Evolutionary conservation across 2,888 invertebrate genomes (phyloP).

Genomic region (Scaptomyza polygonia): DNA sequence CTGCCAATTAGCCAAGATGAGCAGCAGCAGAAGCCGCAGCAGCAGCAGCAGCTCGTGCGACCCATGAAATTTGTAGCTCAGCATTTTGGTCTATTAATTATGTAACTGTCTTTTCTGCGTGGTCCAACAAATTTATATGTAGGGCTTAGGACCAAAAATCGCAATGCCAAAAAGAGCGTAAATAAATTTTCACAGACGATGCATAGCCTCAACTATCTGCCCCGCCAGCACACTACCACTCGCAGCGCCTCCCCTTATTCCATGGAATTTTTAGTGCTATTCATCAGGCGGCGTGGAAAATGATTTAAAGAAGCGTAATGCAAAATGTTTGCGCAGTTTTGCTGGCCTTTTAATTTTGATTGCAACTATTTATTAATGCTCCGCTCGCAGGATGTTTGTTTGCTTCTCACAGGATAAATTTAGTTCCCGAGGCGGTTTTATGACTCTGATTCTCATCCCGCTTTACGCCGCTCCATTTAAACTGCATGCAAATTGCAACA

Average conservation of each 20-base stretch:
- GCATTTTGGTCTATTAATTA: conserved; percentile 63
- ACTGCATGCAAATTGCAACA: conserved; percentile 44
- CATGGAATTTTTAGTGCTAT: conserved; percentile 19
- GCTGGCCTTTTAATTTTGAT: conserved; percentile 74
- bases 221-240: too few species aligned
- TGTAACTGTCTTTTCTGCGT: conserved; percentile 23
- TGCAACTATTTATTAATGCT: conserved; percentile 75
- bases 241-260: not conserved
- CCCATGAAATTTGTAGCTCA: conserved; percentile 52
- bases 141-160: conserved; percentile 33
- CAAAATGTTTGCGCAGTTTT: conserved; percentile 55
- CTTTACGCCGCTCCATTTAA: conserved; percentile 57
- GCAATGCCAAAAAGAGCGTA: conserved; percentile 48
- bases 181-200: conserved; percentile 58
- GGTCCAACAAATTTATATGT: conserved; percentile 29
- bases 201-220: conserved; percentile 15
- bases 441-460: conserved; percentile 2
- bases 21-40: conserved; percentile 6
- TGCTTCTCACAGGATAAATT: conserved; percentile 22
- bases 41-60: conserved; percentile 19
- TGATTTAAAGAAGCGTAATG: conserved; percentile 65
- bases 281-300: conserved; percentile 57
- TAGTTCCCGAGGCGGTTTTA: conserved; percentile 13
- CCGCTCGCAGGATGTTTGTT: conserved; percentile 41
- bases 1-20: conserved; percentile 61